Evolutionary conservation across 1,140 invertebrate species (phyloP).

Genomic region (Ladona fulva): DNA sequence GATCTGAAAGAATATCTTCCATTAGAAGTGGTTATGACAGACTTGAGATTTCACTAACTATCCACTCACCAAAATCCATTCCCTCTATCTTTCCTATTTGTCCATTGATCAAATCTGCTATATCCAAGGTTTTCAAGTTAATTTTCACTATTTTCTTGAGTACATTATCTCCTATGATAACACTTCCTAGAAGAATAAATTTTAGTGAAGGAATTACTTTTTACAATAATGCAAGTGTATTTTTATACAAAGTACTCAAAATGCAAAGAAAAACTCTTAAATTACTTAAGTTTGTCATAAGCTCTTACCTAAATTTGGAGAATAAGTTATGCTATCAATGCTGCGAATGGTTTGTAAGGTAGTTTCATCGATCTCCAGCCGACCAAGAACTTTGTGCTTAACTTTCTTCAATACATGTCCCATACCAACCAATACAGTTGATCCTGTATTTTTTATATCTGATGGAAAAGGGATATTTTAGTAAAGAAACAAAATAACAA

Average conservation of each 20-base stretch:
- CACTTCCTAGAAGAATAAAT: conserved; percentile 22
- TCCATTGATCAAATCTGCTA: conserved; percentile 34
- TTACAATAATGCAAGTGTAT: too few relatives aligned
- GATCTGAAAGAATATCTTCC: conserved; percentile 42
- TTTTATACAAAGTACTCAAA: too few relatives aligned
- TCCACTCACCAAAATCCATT: conserved; percentile 51
- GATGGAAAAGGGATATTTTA: background rate
- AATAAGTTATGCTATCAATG: conserved; percentile 29
- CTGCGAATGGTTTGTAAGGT: conserved; percentile 18
- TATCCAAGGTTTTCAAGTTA: conserved; percentile 18
- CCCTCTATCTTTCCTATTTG: conserved; percentile 46
- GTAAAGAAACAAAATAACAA: background rate
- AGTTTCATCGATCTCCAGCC: conserved; percentile 27
- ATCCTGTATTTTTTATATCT: conserved; percentile 23
- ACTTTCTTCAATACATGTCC: conserved; percentile 31
- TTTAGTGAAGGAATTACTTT: conserved; percentile 18
- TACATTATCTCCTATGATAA: conserved; percentile 32
- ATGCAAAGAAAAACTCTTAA: too few relatives aligned
- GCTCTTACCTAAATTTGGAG: conserved; percentile 31
- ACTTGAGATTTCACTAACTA: background rate
- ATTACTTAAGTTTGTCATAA: background rate
- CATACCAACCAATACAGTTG: conserved; percentile 25
- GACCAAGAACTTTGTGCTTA: conserved; percentile 35
- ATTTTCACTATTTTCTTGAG: conserved; percentile 24
- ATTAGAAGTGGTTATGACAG: conserved; percentile 1